Evolutionary conservation across 1,140 invertebrate species (phyloP).

Genomic region (Drosophila funebris): DNA sequence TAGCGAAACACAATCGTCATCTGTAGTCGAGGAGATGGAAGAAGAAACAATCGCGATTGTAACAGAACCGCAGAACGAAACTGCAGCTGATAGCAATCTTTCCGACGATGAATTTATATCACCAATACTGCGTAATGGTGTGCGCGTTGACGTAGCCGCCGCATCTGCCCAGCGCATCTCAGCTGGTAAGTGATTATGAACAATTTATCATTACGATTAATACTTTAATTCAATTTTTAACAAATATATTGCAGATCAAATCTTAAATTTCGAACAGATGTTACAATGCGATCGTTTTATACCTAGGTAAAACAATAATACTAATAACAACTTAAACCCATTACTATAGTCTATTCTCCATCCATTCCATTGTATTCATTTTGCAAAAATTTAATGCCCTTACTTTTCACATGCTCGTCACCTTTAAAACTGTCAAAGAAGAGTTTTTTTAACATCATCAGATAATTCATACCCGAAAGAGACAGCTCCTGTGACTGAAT

Average conservation of each 20-base stretch:
- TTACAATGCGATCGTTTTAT: slow-evolving; percentile 71
- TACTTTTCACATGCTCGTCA: not conserved
- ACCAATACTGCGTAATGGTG: slow-evolving; percentile 70
- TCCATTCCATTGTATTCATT: slow-evolving; percentile 2
- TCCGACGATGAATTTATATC: slow-evolving; percentile 71
- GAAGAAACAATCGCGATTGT: not conserved
- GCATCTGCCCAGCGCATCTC: slow-evolving; percentile 65
- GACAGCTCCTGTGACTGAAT: slow-evolving; percentile 38
- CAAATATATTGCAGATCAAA: slow-evolving; percentile 65
- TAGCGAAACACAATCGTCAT: slow-evolving; percentile 43
- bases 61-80: slow-evolving; percentile 11
- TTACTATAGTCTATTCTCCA: not conserved
- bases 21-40: not conserved
- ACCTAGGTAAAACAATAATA: slow-evolving; percentile 58
- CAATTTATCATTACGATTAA: not conserved
- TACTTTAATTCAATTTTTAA: not conserved
- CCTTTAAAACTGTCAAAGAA: slow-evolving; percentile 43
- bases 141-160: slow-evolving; percentile 67
- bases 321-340: not conserved
- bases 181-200: slow-evolving; percentile 45
- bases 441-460: slow-evolving; percentile 39
- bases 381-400: slow-evolving; percentile 38
- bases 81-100: slow-evolving; percentile 42
- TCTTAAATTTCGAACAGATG: slow-evolving; percentile 72
- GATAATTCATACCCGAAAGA: slow-evolving; percentile 15